Percentiles rank a stretch among this genome's conserved stretches.
These are phyloP conservation scores for Agriopis leucophaearia DNA, from an alignment of 2,888 invertebrate genomes.

Conservation along the genomic window DNA sequence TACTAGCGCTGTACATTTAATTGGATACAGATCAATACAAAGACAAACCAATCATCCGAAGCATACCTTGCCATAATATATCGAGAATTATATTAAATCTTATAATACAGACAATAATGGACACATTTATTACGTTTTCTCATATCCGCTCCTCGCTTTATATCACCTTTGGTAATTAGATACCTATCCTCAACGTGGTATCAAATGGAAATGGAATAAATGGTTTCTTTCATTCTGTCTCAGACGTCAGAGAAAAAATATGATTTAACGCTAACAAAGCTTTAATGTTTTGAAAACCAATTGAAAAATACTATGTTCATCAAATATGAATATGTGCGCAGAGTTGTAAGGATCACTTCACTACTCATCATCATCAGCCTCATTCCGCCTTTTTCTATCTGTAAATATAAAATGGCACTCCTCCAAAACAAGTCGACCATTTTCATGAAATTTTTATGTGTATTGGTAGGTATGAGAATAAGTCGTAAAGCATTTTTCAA, in stretches of 20 bases:
- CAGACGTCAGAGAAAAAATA: not conserved
- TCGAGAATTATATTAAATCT: constrained; percentile 27
- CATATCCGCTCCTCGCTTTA: constrained; percentile 32
- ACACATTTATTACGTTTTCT: constrained; percentile 36
- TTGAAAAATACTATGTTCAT: too few species aligned
- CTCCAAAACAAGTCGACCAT: too few species aligned
- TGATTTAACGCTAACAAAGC: constrained; percentile 13
- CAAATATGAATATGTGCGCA: too few species aligned
- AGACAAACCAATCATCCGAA: constrained; percentile 17
- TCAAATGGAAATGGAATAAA: constrained; percentile 27
- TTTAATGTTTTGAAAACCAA: not conserved
- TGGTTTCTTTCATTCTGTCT: constrained; percentile 17
- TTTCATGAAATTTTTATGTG: too few species aligned
- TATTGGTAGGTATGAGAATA: too few species aligned
- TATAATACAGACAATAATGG: constrained; percentile 24
- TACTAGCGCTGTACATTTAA: not conserved
- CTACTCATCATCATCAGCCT: too few species aligned
- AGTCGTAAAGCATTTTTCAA: too few species aligned
- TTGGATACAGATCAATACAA: constrained; percentile 13
- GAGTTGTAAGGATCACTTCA: too few species aligned
- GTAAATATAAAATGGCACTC: too few species aligned
- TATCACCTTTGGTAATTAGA: constrained; percentile 31
- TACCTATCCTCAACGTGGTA: constrained; percentile 16
- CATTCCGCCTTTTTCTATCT: too few species aligned
- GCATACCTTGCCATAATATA: constrained; percentile 3